A percentile compares a stretch with the other conserved stretches of the same genome.
Evolutionary conservation across 2,888 invertebrate genomes (phyloP).

Genomic region (Rhopalosiphum nymphaeae): DNA sequence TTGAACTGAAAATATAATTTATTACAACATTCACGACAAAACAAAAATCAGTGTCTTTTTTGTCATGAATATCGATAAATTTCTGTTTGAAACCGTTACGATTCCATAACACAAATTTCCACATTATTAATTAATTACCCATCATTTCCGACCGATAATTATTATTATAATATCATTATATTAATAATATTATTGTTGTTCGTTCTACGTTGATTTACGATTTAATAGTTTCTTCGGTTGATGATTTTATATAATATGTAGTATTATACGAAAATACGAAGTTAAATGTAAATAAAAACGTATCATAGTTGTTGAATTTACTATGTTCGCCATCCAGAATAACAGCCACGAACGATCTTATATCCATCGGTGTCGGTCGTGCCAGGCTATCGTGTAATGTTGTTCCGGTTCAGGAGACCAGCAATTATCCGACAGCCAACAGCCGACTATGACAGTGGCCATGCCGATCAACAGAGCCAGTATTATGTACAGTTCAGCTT

Average conservation of each 20-base stretch:
- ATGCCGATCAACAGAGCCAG: conserved; percentile 80
- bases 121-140: background rate
- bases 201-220: background rate
- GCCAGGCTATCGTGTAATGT: conserved; percentile 79
- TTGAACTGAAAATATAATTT: background rate
- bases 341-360: background rate
- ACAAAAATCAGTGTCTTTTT: background rate
- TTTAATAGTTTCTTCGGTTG: background rate
- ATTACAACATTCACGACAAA: background rate
- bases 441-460: conserved; percentile 81
- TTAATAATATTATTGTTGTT: background rate
- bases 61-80: background rate
- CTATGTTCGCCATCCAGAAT: background rate
- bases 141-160: background rate
- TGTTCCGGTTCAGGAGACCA: conserved; percentile 83
- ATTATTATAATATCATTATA: background rate
- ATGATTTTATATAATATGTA: background rate
- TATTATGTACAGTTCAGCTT: conserved; percentile 83
- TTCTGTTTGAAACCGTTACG: background rate
- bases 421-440: conserved; percentile 84
- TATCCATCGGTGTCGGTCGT: conserved; percentile 65
- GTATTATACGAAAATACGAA: background rate
- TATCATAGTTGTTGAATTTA: background rate
- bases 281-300: background rate
- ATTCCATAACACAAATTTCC: background rate